A percentile compares a stretch with the other conserved stretches of the same genome.
Evolutionary conservation across 2,113 vertebrate genomes (phyloP).

Genomic region (Glaucomys volans): DNA sequence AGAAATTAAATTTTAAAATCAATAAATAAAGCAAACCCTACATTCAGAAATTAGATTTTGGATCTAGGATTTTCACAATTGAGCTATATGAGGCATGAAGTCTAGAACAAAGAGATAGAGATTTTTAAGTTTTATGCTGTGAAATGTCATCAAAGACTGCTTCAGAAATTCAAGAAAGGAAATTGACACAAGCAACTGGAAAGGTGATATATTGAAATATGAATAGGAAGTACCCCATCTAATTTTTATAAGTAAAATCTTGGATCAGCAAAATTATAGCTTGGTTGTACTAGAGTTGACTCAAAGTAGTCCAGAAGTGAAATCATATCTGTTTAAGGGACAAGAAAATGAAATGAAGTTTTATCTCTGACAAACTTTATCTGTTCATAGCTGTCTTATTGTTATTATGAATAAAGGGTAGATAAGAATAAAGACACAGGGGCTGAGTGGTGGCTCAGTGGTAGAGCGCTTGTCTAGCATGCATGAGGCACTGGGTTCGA

Average conservation of each 20-base stretch:
- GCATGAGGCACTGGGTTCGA: no score
- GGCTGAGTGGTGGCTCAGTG: no score
- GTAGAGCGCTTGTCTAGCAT: no score
- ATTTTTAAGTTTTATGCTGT: slow-evolving; percentile 32
- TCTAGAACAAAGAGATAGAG: background rate
- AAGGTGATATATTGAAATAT: background rate
- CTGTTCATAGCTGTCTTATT: background rate
- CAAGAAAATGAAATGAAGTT: slow-evolving; percentile 27
- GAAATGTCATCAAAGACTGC: background rate
- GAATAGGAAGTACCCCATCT: background rate
- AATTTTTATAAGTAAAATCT: slow-evolving; percentile 32
- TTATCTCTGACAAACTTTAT: background rate
- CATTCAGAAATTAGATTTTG: background rate
- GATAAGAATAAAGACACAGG: background rate
- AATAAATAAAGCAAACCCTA: background rate
- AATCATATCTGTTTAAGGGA: background rate
- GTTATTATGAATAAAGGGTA: background rate
- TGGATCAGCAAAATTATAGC: background rate
- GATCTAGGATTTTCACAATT: background rate
- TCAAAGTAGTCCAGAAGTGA: background rate
- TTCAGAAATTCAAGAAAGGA: slow-evolving; percentile 21
- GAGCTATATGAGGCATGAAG: background rate
- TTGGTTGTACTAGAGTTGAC: background rate
- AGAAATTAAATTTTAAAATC: slow-evolving; percentile 56
- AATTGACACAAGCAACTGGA: background rate